phyloP scores from a whole-genome alignment of 2,888 invertebrate genomes.

The Drosophila mimetica region DNA sequence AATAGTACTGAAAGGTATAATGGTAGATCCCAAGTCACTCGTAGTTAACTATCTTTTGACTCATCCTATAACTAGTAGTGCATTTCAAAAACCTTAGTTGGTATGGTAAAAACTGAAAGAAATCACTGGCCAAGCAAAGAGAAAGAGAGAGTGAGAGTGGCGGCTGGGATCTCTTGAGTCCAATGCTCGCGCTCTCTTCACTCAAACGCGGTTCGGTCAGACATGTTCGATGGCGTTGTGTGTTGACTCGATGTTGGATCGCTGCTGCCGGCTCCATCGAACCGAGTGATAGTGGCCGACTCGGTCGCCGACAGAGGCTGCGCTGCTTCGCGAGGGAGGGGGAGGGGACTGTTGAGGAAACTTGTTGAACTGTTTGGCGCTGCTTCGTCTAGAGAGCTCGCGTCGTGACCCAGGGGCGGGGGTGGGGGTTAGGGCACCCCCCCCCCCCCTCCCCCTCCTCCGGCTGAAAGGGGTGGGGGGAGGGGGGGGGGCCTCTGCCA shows the following conservation, averaged over 20 bases:
- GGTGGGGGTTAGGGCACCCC: neutral
- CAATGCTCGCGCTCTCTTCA: too few relatives aligned
- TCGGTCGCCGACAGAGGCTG: neutral
- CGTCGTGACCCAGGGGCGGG: neutral
- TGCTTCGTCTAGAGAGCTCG: conserved; percentile 20
- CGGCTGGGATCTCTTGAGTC: conserved; percentile 49
- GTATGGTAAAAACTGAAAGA: too few relatives aligned
- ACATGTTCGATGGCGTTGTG: conserved; percentile 45
- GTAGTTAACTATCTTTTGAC: too few relatives aligned
- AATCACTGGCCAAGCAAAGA: conserved; percentile 1
- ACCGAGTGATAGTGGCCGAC: conserved; percentile 15
- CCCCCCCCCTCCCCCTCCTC: neutral
- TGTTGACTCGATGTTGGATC: conserved; percentile 1
- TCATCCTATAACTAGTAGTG: too few relatives aligned
- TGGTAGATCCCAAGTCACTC: too few relatives aligned
- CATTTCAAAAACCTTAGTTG: too few relatives aligned
- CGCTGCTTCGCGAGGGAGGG: conserved; percentile 5
- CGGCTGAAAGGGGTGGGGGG: neutral
- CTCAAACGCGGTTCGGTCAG: conserved; percentile 39
- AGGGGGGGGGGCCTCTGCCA: conserved; percentile 10
- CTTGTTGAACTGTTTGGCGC: conserved; percentile 55
- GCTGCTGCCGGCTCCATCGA: conserved; percentile 3
- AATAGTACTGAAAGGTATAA: too few relatives aligned
- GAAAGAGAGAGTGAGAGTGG: conserved; percentile 41
- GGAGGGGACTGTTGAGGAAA: conserved; percentile 32